Conservation (phyloP, 1,140 invertebrate species). For the Penaeus chinensis region DNA sequence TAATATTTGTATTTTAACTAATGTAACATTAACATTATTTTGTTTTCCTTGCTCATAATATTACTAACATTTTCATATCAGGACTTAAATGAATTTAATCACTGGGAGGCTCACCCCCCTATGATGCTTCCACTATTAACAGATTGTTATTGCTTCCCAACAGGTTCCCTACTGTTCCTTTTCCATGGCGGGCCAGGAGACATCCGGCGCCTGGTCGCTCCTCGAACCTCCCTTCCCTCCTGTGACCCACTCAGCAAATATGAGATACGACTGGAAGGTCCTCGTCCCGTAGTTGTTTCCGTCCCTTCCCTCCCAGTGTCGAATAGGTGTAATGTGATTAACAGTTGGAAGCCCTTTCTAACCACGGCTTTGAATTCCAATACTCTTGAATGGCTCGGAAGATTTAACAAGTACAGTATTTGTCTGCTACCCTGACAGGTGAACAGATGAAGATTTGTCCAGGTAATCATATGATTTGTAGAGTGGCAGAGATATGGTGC, state of each 20-base stretch:
- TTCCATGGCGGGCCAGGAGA: conserved; percentile 66
- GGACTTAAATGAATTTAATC: too few species aligned
- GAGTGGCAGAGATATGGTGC: too few species aligned
- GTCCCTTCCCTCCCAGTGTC: conserved; percentile 23
- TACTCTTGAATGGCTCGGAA: not conserved
- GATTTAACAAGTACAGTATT: too few species aligned
- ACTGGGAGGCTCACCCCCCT: too few species aligned
- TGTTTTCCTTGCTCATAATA: too few species aligned
- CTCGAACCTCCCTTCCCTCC: conserved; percentile 82
- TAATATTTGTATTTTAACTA: too few species aligned
- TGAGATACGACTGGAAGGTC: conserved; percentile 84
- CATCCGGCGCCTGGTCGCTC: conserved; percentile 76
- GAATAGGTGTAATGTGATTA: conserved; percentile 22
- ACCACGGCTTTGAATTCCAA: conserved; percentile 1
- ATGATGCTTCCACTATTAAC: not conserved
- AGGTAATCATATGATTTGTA: too few species aligned
- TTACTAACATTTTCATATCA: too few species aligned
- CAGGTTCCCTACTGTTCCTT: conserved; percentile 54
- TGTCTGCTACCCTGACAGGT: too few species aligned
- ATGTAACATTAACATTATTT: too few species aligned
- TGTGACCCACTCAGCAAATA: conserved; percentile 84
- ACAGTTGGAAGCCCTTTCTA: conserved; percentile 2
- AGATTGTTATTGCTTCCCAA: not conserved
- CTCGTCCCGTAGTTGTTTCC: conserved; percentile 66
- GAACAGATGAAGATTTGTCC: too few species aligned